Evolutionary conservation across 2,888 invertebrate genomes (phyloP).

Genomic region (Yponomeuta cagnagella): DNA sequence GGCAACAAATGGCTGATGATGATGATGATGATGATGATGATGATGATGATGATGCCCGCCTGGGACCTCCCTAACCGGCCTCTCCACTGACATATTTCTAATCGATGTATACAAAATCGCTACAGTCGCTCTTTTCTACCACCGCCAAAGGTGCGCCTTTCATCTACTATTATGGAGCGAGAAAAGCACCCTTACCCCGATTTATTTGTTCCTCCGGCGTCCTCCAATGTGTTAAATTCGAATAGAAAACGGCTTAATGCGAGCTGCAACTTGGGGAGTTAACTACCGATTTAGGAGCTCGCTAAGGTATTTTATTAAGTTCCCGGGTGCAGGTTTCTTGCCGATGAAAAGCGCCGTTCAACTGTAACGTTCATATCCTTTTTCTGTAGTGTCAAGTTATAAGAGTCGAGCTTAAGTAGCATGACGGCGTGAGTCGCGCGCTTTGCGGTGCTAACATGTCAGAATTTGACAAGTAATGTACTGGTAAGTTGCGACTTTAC

Average conservation of each 20-base stretch:
- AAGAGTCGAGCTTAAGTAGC: no score
- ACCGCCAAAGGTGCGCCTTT: constrained; percentile 13
- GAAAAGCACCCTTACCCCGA: constrained; percentile 42
- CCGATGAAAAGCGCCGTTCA: background rate
- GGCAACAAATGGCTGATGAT: no score
- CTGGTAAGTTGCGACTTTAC: no score
- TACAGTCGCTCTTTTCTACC: background rate
- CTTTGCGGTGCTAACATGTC: no score
- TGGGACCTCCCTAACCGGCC: no score
- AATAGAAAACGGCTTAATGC: constrained; percentile 23
- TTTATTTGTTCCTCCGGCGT: constrained; percentile 45
- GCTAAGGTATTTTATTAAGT: background rate
- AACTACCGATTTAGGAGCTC: background rate
- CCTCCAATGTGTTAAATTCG: constrained; percentile 45
- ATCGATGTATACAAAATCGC: background rate
- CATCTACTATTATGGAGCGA: constrained; percentile 25
- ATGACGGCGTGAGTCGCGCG: no score
- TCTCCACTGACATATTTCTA: no score
- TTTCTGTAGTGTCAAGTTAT: no score
- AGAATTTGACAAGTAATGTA: no score
- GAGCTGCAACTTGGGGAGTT: background rate
- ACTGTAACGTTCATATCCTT: no score
- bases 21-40: no score
- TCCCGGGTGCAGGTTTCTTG: background rate
- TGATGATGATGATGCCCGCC: no score